Base-by-base conservation (phyloP, 2,888 invertebrate genomes). In the Dromius quadrimaculatus region DNA sequence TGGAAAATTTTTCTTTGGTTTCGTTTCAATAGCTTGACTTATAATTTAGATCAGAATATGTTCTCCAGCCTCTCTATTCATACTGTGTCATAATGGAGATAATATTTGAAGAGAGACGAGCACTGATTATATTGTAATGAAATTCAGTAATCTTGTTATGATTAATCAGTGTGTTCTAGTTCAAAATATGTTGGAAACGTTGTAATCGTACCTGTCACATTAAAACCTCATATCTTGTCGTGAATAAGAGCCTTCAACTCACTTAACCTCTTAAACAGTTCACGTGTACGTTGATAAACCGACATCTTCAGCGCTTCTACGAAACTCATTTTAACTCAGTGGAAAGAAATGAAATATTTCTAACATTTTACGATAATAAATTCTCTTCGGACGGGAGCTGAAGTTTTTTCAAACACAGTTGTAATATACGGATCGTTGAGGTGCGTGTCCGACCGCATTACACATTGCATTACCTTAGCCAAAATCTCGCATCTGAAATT, bases 201-300 rank as follows among this genome's bases (percentile, higher is more conserved):
- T 13, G 45, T 19, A 54, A 13, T 23, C 54, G 20, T 23, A 57
- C 34, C 50, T 66, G 54, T 57, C 54, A 57, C 41, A 66, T 66
- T 66, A 66, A 54, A 66, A 50, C 38, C 50, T 54, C 57, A 57
- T 57, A 66, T 66, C 50, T 59, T 23, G 32, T 32, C 57, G 19
- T 54, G 28, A 54, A 54, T 54, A 54, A 54, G 28, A 13, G 23
- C 22, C 9, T 23, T 17, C 28, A 19, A 8, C n/a, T 17, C 47
- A 47, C 22, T 47, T 20, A 8, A 20, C n/a, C 17, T n/a, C 9
- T 38, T 38, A 32, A 32, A 9, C 9, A 32, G 4, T 32, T 32
- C 32, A 2, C 43, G 9, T 32, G 32, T 32, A 32, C 32, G 5
- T 63, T 28, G 63, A 63, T 63, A 45, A 63, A 63, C 43, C 41